Conservation (phyloP, 2,797 vertebrate genomes). For the Sebastolobus alascanus region DNA sequence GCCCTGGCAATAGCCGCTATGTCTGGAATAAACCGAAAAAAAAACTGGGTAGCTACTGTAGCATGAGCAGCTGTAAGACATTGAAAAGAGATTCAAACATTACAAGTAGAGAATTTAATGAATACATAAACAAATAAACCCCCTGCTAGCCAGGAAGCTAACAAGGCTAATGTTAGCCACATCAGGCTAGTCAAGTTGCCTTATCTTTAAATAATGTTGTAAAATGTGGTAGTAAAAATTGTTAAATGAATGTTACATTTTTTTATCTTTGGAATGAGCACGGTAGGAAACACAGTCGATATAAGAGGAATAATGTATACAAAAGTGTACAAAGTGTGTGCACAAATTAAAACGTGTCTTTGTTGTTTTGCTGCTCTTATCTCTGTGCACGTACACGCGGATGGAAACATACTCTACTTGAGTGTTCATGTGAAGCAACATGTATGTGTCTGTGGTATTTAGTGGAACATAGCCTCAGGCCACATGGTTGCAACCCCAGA, state of each 20-base stretch:
- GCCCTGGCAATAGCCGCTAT: not conserved
- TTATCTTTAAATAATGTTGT: not conserved
- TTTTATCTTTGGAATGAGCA: not conserved
- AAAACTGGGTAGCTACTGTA: not conserved
- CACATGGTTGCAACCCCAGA: conserved; percentile 32
- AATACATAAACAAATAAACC: not conserved
- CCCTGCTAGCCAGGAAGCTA: not conserved
- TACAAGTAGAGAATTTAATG: not conserved
- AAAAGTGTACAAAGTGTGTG: too few species aligned
- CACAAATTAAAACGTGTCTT: not conserved
- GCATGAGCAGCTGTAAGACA: too few species aligned
- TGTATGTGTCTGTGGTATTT: conserved; percentile 65
- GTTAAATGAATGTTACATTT: not conserved
- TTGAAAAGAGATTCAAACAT: not conserved
- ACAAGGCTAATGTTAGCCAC: not conserved
- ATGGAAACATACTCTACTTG: not conserved
- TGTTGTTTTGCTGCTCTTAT: not conserved
- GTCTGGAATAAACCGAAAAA: not conserved
- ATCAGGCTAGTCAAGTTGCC: not conserved
- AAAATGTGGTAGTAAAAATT: not conserved
- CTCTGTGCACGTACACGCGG: not conserved
- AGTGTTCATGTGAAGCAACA: not conserved
- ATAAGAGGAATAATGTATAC: not conserved
- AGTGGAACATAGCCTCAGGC: conserved; percentile 45
- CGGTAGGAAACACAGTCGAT: not conserved